Conservation (phyloP, 2,113 vertebrate genomes). For the Rhinopomastus cyanomelas region DNA sequence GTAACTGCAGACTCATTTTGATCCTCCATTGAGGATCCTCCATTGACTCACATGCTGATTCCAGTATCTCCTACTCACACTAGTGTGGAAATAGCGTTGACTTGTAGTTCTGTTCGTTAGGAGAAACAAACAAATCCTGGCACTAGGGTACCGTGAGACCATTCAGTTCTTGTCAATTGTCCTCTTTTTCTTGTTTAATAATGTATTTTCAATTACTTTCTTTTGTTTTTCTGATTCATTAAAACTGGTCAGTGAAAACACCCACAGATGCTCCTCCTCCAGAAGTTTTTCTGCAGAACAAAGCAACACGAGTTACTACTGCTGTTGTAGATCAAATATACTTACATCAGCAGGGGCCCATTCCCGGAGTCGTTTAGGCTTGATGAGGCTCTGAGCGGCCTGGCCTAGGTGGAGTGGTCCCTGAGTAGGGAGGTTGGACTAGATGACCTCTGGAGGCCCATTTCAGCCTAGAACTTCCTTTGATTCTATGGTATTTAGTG, state of each 20-base stretch:
- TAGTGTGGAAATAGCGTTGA: not conserved
- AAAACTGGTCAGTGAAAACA: not conserved
- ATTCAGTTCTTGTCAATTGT: not conserved
- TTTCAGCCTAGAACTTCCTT: too few species aligned
- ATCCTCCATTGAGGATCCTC: not conserved
- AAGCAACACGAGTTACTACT: not conserved
- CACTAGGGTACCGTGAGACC: not conserved
- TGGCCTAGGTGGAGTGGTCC: too few species aligned
- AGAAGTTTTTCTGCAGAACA: not conserved
- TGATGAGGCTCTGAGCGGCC: too few species aligned
- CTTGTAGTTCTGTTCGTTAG: not conserved
- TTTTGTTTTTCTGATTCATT: not conserved
- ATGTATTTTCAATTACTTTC: not conserved
- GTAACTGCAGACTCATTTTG: not conserved
- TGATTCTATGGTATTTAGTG: not conserved
- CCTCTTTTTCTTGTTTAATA: not conserved
- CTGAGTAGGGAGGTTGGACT: too few species aligned
- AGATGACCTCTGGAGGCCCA: too few species aligned
- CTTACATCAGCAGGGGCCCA: not conserved
- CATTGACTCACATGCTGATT: not conserved
- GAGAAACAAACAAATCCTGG: not conserved
- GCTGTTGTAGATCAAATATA: not conserved
- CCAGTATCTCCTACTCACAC: not conserved
- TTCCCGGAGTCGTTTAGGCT: too few species aligned
- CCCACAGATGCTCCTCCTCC: not conserved